Evolutionary conservation across 2,888 invertebrate genomes (phyloP).

Genomic region (Gisinianus flammeolus): DNA sequence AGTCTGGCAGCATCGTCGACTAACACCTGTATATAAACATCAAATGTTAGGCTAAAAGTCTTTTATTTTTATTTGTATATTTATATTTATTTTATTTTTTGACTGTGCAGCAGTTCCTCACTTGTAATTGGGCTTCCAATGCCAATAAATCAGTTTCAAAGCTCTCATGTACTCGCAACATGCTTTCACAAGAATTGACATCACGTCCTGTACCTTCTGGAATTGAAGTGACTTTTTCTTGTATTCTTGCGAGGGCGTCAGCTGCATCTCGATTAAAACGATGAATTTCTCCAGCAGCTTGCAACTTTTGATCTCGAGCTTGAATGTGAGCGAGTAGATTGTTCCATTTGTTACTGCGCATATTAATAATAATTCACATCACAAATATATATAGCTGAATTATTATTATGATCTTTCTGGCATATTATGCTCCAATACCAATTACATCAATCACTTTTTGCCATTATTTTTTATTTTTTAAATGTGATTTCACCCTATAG

Average conservation of each 20-base stretch:
- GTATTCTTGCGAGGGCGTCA: slow-evolving; percentile 86
- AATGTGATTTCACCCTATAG: neutral
- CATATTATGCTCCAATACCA: slow-evolving; percentile 46
- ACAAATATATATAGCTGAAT: too few species aligned
- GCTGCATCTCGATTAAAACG: slow-evolving; percentile 95
- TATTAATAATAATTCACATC: too few species aligned
- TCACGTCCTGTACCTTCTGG: slow-evolving; percentile 82
- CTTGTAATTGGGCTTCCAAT: slow-evolving; percentile 86
- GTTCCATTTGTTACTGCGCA: slow-evolving; percentile 70
- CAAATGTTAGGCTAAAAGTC: neutral
- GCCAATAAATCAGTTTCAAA: slow-evolving; percentile 93
- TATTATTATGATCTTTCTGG: too few species aligned
- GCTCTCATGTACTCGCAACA: slow-evolving; percentile 86
- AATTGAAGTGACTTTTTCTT: slow-evolving; percentile 85
- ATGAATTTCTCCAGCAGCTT: slow-evolving; percentile 96
- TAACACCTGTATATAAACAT: slow-evolving; percentile 69
- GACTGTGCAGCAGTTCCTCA: slow-evolving; percentile 55
- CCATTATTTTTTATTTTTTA: neutral
- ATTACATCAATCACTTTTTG: slow-evolving; percentile 24
- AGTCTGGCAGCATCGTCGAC: slow-evolving; percentile 91
- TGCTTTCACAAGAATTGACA: slow-evolving; percentile 80
- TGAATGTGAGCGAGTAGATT: slow-evolving; percentile 84
- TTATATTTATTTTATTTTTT: neutral
- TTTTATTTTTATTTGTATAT: neutral
- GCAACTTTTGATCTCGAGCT: slow-evolving; percentile 82